A percentile compares a stretch with the other conserved stretches of the same genome.
phyloP scores from a whole-genome alignment of 2,888 invertebrate genomes.

The Plebejus anna region DNA sequence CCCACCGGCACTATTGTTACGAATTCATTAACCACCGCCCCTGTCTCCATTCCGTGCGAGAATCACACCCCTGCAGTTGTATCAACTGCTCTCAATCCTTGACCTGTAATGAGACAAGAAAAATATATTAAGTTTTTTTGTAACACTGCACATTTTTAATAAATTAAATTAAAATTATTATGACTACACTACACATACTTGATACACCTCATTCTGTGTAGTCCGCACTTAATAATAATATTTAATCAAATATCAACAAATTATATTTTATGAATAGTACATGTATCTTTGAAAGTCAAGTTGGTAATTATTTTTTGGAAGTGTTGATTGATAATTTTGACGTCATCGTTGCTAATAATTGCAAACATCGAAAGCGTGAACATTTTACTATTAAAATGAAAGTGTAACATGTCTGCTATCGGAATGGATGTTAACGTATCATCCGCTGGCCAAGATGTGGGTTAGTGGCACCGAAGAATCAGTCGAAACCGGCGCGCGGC shows the following conservation, averaged over 20 bases:
- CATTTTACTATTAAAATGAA: conserved; percentile 73
- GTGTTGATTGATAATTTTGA: conserved; percentile 1
- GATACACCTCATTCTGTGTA: no score
- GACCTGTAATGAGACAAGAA: conserved; percentile 70
- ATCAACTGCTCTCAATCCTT: conserved; percentile 53
- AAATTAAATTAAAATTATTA: neutral
- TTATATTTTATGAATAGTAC: neutral
- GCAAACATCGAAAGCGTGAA: conserved; percentile 40
- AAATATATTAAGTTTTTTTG: neutral
- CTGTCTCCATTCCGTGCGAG: conserved; percentile 72
- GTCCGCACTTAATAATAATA: no score
- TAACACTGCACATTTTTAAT: neutral
- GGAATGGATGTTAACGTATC: conserved; percentile 68
- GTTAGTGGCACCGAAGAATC: conserved; percentile 64
- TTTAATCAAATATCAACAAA: neutral
- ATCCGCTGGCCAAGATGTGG: conserved; percentile 66
- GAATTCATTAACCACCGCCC: conserved; percentile 72
- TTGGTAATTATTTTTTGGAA: neutral
- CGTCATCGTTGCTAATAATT: neutral
- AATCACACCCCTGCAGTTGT: conserved; percentile 54
- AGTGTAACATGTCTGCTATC: conserved; percentile 73
- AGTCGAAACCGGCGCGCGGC: conserved; percentile 49
- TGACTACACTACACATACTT: no score
- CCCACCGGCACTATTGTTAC: conserved; percentile 81
- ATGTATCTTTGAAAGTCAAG: neutral